Percentiles rank a stretch among this genome's conserved stretches.
Evolutionary conservation across 2,797 vertebrate genomes (phyloP).

Genomic region (Tragelaphus eurycerus): DNA sequence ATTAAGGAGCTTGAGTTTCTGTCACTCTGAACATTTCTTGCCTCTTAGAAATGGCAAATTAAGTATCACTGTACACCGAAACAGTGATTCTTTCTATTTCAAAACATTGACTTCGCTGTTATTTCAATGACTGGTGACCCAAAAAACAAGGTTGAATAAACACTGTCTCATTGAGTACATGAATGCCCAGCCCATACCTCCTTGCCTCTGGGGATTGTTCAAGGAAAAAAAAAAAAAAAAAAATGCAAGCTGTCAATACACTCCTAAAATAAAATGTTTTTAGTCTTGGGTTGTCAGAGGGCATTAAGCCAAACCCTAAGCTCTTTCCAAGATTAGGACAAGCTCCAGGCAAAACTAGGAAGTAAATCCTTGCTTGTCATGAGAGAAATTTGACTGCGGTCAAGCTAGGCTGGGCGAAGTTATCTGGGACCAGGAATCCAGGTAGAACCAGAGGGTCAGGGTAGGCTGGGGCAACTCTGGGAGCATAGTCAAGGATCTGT

Average conservation of each 20-base stretch:
- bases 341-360: not conserved
- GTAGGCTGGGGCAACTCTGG: not conserved
- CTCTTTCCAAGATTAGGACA: conserved; percentile 6
- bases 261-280: conserved; percentile 9
- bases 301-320: conserved; percentile 47
- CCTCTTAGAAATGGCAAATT: conserved; percentile 31
- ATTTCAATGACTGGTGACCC: conserved; percentile 21
- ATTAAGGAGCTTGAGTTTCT: conserved; percentile 6
- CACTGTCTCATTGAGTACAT: not conserved
- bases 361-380: not conserved
- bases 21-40: not conserved
- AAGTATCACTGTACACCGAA: not conserved
- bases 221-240: not conserved
- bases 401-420: not conserved
- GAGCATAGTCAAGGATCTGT: not conserved
- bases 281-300: conserved; percentile 30
- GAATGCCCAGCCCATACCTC: not conserved
- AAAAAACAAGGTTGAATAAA: conserved; percentile 22
- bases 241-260: not conserved
- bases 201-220: conserved; percentile 36
- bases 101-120: conserved; percentile 3
- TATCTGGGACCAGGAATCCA: not conserved
- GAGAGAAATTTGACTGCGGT: not conserved
- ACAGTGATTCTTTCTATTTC: conserved; percentile 34
- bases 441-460: not conserved